Evolutionary conservation across 37 sponge, comb jelly and placozoan genomes (phyloP).

Genomic region (Eunapius fragilis): DNA sequence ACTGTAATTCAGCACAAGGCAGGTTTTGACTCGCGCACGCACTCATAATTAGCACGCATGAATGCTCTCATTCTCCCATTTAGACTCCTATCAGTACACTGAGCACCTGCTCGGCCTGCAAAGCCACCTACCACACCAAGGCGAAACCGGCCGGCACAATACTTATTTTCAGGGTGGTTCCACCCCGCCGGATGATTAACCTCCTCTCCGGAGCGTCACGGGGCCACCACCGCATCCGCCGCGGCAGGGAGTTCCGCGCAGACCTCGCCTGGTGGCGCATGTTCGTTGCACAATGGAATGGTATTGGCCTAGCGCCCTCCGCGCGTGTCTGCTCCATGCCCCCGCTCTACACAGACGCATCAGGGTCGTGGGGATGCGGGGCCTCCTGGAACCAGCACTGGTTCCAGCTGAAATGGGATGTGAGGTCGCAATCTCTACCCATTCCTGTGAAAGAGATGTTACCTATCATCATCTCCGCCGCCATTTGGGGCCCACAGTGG

Average conservation of each 20-base stretch:
- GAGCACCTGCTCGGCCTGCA: too few relatives aligned
- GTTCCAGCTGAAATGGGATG: constrained; percentile 50
- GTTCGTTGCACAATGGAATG: constrained; percentile 19
- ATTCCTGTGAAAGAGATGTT: constrained; percentile 40
- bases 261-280: constrained; percentile 34
- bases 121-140: too few relatives aligned
- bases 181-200: constrained; percentile 14
- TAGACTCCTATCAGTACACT: too few relatives aligned
- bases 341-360: constrained; percentile 12
- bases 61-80: too few relatives aligned
- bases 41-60: too few relatives aligned
- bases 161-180: constrained; percentile 3
- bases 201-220: neutral
- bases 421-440: neutral
- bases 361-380: constrained; percentile 34
- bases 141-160: too few relatives aligned
- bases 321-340: neutral
- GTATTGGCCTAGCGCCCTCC: neutral
- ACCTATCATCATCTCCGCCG: constrained; percentile 30
- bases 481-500: constrained; percentile 38
- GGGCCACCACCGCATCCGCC: constrained; percentile 14
- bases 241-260: constrained; percentile 5
- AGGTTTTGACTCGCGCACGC: too few relatives aligned
- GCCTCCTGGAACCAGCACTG: constrained; percentile 11
- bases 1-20: too few relatives aligned